These are phyloP conservation scores for Gisinianus flammeolus DNA, from an alignment of 2,888 invertebrate genomes.

Conservation along the genomic window DNA sequence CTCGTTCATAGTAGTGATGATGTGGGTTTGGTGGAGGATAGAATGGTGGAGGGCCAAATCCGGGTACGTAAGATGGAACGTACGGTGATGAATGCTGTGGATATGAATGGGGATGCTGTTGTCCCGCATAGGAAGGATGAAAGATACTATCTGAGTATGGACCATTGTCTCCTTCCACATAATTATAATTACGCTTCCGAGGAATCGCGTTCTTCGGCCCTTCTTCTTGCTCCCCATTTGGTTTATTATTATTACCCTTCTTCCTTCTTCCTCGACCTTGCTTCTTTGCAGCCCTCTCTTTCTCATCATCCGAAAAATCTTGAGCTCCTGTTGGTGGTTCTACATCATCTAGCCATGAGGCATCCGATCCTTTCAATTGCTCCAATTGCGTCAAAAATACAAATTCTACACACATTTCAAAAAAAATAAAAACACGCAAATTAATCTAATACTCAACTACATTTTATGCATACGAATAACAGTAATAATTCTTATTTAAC, in stretches of 20 bases:
- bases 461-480: neutral
- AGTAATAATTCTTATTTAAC: neutral
- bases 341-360: constrained; percentile 82
- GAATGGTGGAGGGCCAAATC: neutral
- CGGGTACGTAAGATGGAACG: neutral
- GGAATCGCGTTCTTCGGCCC: neutral
- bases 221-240: neutral
- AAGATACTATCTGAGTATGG: too few relatives aligned
- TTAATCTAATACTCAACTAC: neutral
- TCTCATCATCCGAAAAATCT: constrained; percentile 90
- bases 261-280: neutral
- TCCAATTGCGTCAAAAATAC: constrained; percentile 52
- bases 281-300: constrained; percentile 67
- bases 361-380: constrained; percentile 79
- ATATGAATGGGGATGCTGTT: neutral
- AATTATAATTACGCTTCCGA: constrained; percentile 1
- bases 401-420: constrained; percentile 40
- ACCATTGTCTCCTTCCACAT: too few relatives aligned
- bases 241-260: neutral
- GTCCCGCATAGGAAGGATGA: too few relatives aligned
- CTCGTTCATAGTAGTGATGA: neutral
- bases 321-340: constrained; percentile 76
- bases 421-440: constrained; percentile 7
- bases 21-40: neutral
- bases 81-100: neutral